Conservation (phyloP, 2,888 invertebrate genomes). For the Stegophylla sp. region DNA sequence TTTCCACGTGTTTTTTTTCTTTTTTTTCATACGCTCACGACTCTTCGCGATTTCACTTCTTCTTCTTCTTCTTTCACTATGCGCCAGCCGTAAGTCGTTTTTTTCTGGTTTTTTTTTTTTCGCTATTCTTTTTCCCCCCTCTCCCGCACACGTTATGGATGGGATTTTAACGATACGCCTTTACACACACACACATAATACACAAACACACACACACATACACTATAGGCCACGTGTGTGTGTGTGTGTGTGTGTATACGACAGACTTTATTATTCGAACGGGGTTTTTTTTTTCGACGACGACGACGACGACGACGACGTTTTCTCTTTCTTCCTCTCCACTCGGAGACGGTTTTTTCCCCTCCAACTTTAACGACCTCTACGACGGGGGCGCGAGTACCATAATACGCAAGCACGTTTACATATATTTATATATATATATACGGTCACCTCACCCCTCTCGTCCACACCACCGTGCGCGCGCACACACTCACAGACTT, state of each 20-base stretch:
- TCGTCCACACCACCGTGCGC: not conserved
- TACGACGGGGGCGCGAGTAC: not conserved
- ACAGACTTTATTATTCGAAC: conserved; percentile 56
- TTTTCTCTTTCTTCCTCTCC: conserved; percentile 5
- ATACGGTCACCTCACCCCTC: too few relatives aligned
- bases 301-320: not conserved
- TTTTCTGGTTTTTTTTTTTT: conserved; percentile 24
- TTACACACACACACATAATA: conserved; percentile 10
- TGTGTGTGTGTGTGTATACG: conserved; percentile 6
- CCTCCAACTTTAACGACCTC: conserved; percentile 43
- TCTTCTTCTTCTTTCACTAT: not conserved
- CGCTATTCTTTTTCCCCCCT: not conserved
- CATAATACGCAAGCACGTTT: not conserved
- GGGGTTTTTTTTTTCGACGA: conserved; percentile 3
- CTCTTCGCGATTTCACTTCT: too few relatives aligned
- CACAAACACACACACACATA: not conserved
- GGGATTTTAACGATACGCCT: conserved; percentile 55
- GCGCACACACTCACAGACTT: not conserved
- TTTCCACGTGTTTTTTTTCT: not conserved
- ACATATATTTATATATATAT: not conserved
- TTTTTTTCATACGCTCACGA: not conserved
- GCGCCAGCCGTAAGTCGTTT: not conserved
- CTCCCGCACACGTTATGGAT: conserved; percentile 46
- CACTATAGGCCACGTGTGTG: not conserved
- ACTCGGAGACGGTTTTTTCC: not conserved